phyloP scores from a whole-genome alignment of 2,113 vertebrate genomes.

The Chaetodon auriga region DNA sequence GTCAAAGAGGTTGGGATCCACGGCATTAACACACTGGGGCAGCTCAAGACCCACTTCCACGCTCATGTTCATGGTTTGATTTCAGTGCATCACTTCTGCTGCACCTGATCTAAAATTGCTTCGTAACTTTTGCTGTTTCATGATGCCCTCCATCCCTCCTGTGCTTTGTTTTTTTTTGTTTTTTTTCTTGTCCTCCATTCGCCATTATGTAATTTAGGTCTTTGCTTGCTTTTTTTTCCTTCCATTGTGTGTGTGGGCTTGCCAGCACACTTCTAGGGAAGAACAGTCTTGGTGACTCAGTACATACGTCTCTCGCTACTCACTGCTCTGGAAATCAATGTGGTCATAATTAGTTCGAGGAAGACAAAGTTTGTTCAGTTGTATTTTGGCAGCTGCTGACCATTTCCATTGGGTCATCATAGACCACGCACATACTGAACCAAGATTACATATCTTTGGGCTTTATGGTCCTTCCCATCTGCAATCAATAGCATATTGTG shows the following conservation, averaged over 20 bases:
- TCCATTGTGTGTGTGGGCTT: background rate
- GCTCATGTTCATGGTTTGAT: no score
- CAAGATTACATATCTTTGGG: background rate
- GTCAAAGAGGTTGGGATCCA: background rate
- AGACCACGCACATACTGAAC: slow-evolving; percentile 9
- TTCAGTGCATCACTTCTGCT: background rate
- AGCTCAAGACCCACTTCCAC: background rate
- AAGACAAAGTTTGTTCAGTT: slow-evolving; percentile 2
- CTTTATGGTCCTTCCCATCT: background rate
- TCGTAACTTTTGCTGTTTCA: no score
- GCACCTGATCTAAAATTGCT: background rate
- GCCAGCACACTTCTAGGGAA: background rate
- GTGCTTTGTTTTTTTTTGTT: no score
- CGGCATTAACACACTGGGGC: background rate
- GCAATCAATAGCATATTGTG: background rate
- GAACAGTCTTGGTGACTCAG: slow-evolving; percentile 7
- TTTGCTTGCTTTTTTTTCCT: background rate
- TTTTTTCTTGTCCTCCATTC: background rate
- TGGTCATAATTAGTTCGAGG: slow-evolving; percentile 38
- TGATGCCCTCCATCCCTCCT: background rate
- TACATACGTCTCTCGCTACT: background rate
- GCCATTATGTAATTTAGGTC: background rate
- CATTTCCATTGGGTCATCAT: slow-evolving; percentile 33
- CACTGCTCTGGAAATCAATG: slow-evolving; percentile 18
- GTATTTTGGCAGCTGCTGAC: slow-evolving; percentile 20